phyloP scores from a whole-genome alignment of 64 coral and sea anemone species.

The Stichodactyla helianthus region DNA sequence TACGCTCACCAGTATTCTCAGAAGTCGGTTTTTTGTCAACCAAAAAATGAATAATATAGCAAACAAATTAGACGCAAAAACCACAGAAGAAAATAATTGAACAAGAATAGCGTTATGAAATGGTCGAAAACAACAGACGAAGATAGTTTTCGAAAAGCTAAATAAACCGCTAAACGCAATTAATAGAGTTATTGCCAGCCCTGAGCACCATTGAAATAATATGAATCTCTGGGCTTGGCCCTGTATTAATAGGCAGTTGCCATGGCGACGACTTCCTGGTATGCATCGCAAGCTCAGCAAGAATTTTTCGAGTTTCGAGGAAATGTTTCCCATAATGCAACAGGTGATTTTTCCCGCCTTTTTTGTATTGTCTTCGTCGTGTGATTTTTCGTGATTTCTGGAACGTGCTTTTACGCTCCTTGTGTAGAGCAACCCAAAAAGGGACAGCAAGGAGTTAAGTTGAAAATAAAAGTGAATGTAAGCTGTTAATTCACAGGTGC shows the following conservation, averaged over 20 bases:
- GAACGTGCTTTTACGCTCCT: neutral
- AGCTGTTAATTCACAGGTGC: neutral
- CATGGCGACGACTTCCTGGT: neutral
- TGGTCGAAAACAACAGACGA: neutral
- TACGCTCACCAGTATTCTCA: neutral
- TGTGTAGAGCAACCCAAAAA: neutral
- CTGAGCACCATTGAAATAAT: neutral
- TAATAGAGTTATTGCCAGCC: neutral
- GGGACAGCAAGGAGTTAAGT: neutral
- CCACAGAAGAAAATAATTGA: neutral
- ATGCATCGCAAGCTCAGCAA: neutral
- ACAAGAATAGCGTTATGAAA: neutral
- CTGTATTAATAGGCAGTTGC: neutral
- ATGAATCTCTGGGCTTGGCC: neutral
- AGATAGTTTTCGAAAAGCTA: constrained; percentile 4
- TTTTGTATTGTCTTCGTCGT: neutral
- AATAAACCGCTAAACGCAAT: neutral
- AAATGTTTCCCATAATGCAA: neutral
- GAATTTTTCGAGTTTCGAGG: neutral
- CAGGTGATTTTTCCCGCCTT: neutral
- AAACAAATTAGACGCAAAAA: neutral
- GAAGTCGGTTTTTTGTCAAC: constrained; percentile 4
- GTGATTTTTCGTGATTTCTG: neutral
- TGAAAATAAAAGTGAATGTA: neutral
- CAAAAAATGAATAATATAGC: neutral